phyloP scores from a whole-genome alignment of 2,888 invertebrate genomes.

The Scaptomyza polygonia region DNA sequence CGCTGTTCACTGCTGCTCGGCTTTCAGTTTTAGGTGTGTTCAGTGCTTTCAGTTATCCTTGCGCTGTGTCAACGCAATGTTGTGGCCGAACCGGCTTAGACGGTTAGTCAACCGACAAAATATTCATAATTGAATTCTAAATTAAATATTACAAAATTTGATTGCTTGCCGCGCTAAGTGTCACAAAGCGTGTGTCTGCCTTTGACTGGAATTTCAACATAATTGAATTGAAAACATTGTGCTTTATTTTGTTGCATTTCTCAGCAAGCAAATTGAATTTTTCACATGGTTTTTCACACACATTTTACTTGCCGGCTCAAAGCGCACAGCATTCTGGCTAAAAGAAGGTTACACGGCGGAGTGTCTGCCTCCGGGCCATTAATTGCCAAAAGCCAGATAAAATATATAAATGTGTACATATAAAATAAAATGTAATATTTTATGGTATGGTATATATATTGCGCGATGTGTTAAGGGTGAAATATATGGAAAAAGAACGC shows the following conservation, averaged over 20 bases:
- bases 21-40: conserved; percentile 14
- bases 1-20: conserved; percentile 50
- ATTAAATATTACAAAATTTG: neutral
- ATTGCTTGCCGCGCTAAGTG: neutral
- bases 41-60: conserved; percentile 73
- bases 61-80: conserved; percentile 74
- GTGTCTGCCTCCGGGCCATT: conserved; percentile 44
- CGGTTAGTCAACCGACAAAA: conserved; percentile 65
- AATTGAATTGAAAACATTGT: conserved; percentile 32
- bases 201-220: conserved; percentile 36
- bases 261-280: conserved; percentile 63
- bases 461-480: neutral
- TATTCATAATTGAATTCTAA: too few species aligned
- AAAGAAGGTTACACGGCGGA: conserved; percentile 10
- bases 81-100: conserved; percentile 46
- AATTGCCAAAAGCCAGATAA: conserved; percentile 51
- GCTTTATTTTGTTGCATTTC: conserved; percentile 5
- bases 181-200: neutral
- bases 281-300: conserved; percentile 47
- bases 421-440: conserved; percentile 30
- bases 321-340: conserved; percentile 14
- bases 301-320: too few species aligned
- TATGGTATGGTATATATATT: conserved; percentile 20
- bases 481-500: neutral
- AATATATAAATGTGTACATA: neutral